Evolutionary conservation across 53 echinoderm and acorn worm genomes (phyloP).

Genomic region (Zoroaster sp.): DNA sequence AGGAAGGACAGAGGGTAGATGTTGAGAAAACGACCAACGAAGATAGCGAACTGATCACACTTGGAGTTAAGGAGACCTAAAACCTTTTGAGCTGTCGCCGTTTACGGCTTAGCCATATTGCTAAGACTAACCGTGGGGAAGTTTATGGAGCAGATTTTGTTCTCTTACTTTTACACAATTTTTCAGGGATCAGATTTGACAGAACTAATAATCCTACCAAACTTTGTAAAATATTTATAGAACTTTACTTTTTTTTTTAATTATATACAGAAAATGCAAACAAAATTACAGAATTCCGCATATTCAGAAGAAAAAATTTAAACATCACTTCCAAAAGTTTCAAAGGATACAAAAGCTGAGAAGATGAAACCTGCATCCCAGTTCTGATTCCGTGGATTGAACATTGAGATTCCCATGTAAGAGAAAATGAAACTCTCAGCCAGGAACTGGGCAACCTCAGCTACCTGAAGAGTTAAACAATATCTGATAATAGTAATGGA

Average conservation of each 20-base stretch:
- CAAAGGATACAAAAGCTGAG: constrained; percentile 97
- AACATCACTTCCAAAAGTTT: no score
- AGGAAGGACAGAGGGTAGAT: constrained; percentile 93
- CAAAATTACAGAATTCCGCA: not conserved
- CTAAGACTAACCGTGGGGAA: no score
- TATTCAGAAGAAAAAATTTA: not conserved
- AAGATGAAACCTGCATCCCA: constrained; percentile 72
- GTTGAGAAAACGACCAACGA: constrained; percentile 78
- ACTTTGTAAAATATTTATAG: no score
- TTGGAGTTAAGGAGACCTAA: not conserved
- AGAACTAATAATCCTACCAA: no score
- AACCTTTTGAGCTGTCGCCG: no score
- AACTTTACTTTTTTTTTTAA: no score
- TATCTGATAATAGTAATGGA: not conserved
- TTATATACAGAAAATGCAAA: no score
- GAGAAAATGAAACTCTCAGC: constrained; percentile 99
- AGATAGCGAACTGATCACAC: constrained; percentile 73
- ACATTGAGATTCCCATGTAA: constrained; percentile 97
- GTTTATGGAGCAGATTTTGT: no score
- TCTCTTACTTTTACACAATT: no score
- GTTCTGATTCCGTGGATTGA: constrained; percentile 76
- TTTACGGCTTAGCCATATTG: no score
- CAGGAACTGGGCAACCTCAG: constrained; percentile 88
- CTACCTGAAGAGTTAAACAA: constrained; percentile 53
- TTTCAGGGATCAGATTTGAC: no score